A percentile compares a stretch with the other conserved stretches of the same genome.
phyloP scores from a whole-genome alignment of 2,888 invertebrate genomes.

The Operophtera brumata region DNA sequence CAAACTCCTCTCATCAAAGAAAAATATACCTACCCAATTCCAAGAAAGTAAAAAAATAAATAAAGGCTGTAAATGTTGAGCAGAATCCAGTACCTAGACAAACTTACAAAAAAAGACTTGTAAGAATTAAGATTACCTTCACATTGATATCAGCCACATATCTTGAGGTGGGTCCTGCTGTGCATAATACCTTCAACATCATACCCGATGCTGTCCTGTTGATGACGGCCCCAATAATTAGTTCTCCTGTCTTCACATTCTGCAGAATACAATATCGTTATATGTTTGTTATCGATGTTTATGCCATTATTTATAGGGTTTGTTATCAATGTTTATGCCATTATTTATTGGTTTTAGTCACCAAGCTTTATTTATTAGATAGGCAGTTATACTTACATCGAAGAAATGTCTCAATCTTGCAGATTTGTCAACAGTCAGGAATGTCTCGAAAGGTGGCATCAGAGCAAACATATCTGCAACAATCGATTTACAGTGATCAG shows the following conservation, averaged over 20 bases:
- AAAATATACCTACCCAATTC: no score
- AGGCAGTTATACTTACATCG: conserved; percentile 81
- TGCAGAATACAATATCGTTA: conserved; percentile 41
- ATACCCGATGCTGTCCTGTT: conserved; percentile 87
- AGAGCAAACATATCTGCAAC: conserved; percentile 87
- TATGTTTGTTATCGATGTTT: not conserved
- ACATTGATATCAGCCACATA: conserved; percentile 93
- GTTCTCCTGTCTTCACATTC: conserved; percentile 88
- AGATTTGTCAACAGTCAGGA: conserved; percentile 88
- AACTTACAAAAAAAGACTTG: not conserved
- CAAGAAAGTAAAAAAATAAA: no score
- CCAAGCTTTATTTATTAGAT: no score
- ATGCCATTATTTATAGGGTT: not conserved
- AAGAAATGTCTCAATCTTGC: conserved; percentile 90
- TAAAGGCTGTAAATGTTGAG: not conserved
- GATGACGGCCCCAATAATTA: conserved; percentile 89
- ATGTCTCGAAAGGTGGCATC: conserved; percentile 93
- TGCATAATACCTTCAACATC: conserved; percentile 91
- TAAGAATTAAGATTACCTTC: conserved; percentile 81
- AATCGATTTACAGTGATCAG: conserved; percentile 20
- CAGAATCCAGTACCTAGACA: not conserved
- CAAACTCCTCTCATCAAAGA: no score
- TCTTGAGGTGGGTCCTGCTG: conserved; percentile 87
- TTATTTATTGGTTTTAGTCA: no score
- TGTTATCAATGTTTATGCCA: not conserved